Base-by-base conservation (phyloP, 2,797 vertebrate species). In the Muraenolepis orangiensis region DNA sequence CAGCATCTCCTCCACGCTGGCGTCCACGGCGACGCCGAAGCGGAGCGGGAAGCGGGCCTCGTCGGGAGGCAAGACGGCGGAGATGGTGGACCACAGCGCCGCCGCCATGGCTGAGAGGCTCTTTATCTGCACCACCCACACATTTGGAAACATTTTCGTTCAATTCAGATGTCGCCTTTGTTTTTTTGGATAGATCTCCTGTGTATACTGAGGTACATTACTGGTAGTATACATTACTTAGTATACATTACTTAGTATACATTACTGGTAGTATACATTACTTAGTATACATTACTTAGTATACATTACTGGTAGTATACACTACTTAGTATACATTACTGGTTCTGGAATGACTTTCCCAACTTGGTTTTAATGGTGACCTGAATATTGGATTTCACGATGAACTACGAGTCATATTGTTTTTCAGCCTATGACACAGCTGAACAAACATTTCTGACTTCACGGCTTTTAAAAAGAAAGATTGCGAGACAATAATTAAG, bases 11-110 rank as follows among this genome's bases (percentile, higher is more conserved):
- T 84, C 66, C 18, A 94, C 70, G 4, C 94, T 93, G 1, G 75
- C 73, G 3, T 95, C 95, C 80, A 96, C 91, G 4, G 77, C 86
- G 26, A 91, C 90, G 3, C 90, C 72, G 31, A 96, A 92, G 13
- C 91, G 84, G 57, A 94, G 86, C 0, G 68, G 80, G 78, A 96
- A 93, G 20, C 90, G 90, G 2, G 94, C 88, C 78, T 91, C 84
- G 0, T 76, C 84, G 2, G 0, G 8, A 4, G 96, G 95, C 69
- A 98, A 80, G 14, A 87, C 71, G 0, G 89, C 83, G 3, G 78
- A 76, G 30, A 96, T 87, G 74, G 91, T 90, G 23, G 86, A 85
- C 93, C 93, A 94, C 68, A 94, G 66, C 0, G 28, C 29, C 32
- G 89, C 83, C 93, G 92, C 93, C 6, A 74, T 72, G n/a, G 72